Evolutionary conservation across 2,113 vertebrate species (phyloP), one percentile per base, ranked within the genome.

Genomic region (Podocnemis expansa): DNA sequence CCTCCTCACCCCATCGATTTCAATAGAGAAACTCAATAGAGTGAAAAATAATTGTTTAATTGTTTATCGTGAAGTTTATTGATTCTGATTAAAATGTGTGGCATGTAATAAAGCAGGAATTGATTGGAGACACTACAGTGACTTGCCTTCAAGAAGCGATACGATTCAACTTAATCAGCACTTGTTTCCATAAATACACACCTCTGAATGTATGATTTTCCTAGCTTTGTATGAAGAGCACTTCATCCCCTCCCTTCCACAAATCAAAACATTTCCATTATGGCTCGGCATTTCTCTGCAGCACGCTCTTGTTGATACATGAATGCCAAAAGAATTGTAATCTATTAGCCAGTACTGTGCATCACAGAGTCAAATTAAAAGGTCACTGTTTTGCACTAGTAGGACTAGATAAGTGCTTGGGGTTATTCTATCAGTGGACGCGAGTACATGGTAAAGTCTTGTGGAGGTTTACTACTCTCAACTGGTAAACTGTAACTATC

Each of bases 21-120:
- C 95, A 95, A 96, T 82, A 93, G 94, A 97, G 96, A 93, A 96
- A 97, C 97, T 97, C 98, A 92, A 96, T 45, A 96, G 95, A 95
- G 97, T 97, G 96, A 98, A 97, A 96, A 97, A 97, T 98, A 98
- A 98, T 98, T 98, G 98, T 98, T 98, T 98, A 98, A 97, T 98
- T 98, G 98, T 98, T 98, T 97, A 97, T 98, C 97, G 96, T 97
- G 97, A 96, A 92, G 93, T 89, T 93, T 97, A 98, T 97, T 85
- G 98, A 98, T 98, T 97, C 90, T 96, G 97, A 98, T 98, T 98
- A 98, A 97, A 98, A 97, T 79, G 96, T 97, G 96, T 94, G 97
- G 97, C 80, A 92, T 98, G 97, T 94, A 96, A 98, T 96, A 97
- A 95, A 97, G 96, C 96, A 87, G 93, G 78, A 91, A 97, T 97